A percentile compares a stretch with the other conserved stretches of the same genome.
Evolutionary conservation across 2,113 vertebrate genomes (phyloP).

Genomic region (Gambusia affinis): DNA sequence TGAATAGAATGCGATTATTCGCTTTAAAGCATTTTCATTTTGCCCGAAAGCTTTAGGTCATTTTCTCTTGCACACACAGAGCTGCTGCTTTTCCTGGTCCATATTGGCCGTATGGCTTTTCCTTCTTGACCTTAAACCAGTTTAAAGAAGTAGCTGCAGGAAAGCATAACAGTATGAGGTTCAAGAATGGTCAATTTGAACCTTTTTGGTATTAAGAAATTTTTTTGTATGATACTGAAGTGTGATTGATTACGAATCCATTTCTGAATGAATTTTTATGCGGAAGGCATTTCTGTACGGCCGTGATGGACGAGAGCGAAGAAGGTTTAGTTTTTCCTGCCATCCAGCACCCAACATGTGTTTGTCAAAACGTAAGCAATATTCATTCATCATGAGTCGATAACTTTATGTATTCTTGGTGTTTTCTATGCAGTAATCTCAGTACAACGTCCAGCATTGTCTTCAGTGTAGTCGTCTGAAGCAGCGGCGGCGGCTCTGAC

Average conservation of each 20-base stretch:
- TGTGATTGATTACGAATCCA: background rate
- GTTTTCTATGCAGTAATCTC: slow-evolving; percentile 80
- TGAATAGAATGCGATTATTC: background rate
- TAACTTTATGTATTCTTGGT: slow-evolving; percentile 54
- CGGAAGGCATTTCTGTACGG: background rate
- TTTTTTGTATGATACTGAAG: background rate
- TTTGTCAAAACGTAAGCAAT: slow-evolving; percentile 70
- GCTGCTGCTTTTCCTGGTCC: background rate
- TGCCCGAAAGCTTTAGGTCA: slow-evolving; percentile 1
- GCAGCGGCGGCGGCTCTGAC: slow-evolving; percentile 24
- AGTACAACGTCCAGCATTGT: slow-evolving; percentile 57
- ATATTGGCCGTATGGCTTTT: background rate
- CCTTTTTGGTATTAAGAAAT: no score
- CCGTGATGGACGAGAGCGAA: slow-evolving; percentile 1
- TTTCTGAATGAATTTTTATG: background rate
- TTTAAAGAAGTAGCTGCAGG: no score
- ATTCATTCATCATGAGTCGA: slow-evolving; percentile 63
- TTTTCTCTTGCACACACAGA: background rate
- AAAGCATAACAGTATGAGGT: background rate
- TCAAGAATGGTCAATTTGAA: no score
- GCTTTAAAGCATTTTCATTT: background rate
- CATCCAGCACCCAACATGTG: background rate
- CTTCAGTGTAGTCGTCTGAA: slow-evolving; percentile 43
- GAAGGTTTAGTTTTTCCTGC: background rate
- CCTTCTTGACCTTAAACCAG: background rate